Base-by-base conservation (phyloP, 2,888 invertebrate species). In the Notodonta dromedarius region DNA sequence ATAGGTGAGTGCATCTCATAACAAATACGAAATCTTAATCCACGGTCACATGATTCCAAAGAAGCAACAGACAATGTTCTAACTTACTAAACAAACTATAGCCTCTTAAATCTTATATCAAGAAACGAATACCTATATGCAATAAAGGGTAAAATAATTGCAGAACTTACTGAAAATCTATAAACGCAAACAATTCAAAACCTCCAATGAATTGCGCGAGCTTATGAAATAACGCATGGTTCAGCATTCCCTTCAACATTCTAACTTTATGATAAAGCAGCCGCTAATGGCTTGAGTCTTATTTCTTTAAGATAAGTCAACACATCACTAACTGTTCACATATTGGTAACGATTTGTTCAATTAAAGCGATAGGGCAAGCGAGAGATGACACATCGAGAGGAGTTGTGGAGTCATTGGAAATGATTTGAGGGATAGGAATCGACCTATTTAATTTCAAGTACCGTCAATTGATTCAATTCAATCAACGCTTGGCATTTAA, bases 291-390 rank as follows among this genome's bases (percentile, higher is more conserved):
- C 63, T 44, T 65, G 73, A 78, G 80, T 82, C 78, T 82, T 83
- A 85, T 87, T 86, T 83, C 76, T 79, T 86, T 77, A 79, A 85
- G 86, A 88, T 87, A 87, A 52, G 52, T 82, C 80, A 78, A 73
- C 77, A 67, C 69, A 70, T 70, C 71, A 66, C 63, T 67, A 73
- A 69, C 73, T 78, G 78, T 78, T 83, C 84, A 89, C n/a, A n/a
- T 16, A 89, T 88, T 88, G 88, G 85, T 83, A 87, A 87, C 85
- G 87, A 88, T 88, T 90, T 83, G 87, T 88, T 82, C 88, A 89
- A 91, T 91, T 89, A 89, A 82, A 78, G 81, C 80, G 76, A 84
- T 87, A 86, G 82, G 87, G 83, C 82, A 80, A 77, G 66, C 65
- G 69, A 63, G 62, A 63, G 70, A 71, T 68, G 59, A 63, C 60